Base-by-base conservation (phyloP, 2,797 vertebrate species). In the Premnoplex brunnescens region DNA sequence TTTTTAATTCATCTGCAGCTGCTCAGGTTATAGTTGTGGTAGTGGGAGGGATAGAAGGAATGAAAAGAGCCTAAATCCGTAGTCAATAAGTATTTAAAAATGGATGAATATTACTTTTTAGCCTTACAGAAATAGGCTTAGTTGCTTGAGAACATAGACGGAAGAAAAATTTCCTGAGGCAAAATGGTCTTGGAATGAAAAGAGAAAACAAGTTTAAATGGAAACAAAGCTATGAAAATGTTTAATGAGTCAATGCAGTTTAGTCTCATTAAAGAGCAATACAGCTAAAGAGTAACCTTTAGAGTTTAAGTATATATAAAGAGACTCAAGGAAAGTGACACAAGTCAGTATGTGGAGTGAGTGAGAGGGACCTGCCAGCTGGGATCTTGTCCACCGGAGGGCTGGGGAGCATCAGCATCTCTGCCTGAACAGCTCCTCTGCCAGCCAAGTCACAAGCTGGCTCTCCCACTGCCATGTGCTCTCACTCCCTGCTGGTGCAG, bases 1-100 rank as follows among this genome's bases (percentile, higher is more conserved):
- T 94, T 97, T 96, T 96, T 91, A 96, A 94, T 97, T 96, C 44
- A 83, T 95, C 85, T 91, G 94, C 92, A 94, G 94, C 95, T 96
- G 96, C 80, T 88, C 63, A 71, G 67, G 58, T 88, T 96, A 78
- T 82, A 63, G 86, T 64, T 78, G 60, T 75, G 54, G 62, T 55
- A 64, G 66, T 54, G 52, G 49, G 48, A 37, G 41, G 66, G 36
- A 91, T 32, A 76, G 79, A 62, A 77, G 28, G 28, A 85, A 78
- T 56, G 46, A 89, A 92, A 89, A 20, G n/a, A 89, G 32, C 59
- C 67, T 69, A 93, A 95, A 94, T 78, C 54, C 66, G 55, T 28
- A 86, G 69, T 71, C 81, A 83, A 2, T 91, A 95, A 90, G 76
- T 96, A 86, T 90, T 96, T 95, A 93, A 93, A 95, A 96, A 95